Evolutionary conservation across 1,140 invertebrate genomes (phyloP), one percentile per base, ranked within the genome.

Genomic region (Eupeodes corollae): DNA sequence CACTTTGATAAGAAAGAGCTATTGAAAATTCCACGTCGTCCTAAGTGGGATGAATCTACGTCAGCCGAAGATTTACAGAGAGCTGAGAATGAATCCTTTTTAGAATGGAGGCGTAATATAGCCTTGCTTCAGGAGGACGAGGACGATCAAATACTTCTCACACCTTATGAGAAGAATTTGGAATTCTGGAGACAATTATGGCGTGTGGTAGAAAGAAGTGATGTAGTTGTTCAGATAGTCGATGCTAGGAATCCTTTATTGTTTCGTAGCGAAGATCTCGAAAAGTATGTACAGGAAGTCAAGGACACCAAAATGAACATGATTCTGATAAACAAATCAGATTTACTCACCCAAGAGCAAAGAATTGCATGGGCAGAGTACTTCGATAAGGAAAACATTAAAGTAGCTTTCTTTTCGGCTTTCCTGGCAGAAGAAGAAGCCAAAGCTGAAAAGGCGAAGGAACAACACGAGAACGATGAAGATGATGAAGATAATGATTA

Each of bases 111-210:
- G 52, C 75, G 87, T 48, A 73, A 79, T 34, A 73, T 98, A 34
- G 81, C 89, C 15, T 52, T 74, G 47, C 63, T 97, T 1, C 87
- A 94, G 69, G 86, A 92, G 65, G 74, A 77, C 18, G 78, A 94
- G 42, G 80, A 80, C 10, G 82, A 80, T 12, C n/a, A n/a, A 26
- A 66, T 98, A 5, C 71, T 88, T 0, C 68, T 98, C 45, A 99
- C 96, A 3, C 97, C 96, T 0, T 99, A 95, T 73, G 97, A 99
- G 63, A 88, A 92, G 55, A 99, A 99, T 72, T 70, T 99, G 14
- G 94, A 99, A 67, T 90, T 98, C 52, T 99, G 97, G 97, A 78
- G 94, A 37, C 96, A 99, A 69, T 68, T 99, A 6, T 99, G 97
- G 97, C 78, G 96, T 56, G 96, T 99, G 2, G 78, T 99, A 14